phyloP scores from a whole-genome alignment of 2,113 vertebrate genomes.

The Canis aureus region DNA sequence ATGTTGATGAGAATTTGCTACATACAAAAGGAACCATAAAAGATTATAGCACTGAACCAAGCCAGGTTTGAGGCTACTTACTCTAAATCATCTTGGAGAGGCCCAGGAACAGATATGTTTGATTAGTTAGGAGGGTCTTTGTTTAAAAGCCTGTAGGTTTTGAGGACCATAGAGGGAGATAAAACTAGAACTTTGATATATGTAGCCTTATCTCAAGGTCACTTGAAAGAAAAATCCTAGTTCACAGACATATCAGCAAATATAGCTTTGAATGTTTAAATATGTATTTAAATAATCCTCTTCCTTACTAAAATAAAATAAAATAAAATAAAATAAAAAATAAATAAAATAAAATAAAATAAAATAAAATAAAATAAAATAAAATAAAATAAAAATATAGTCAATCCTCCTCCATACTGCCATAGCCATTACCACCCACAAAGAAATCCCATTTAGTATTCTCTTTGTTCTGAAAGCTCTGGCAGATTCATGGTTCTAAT shows the following conservation, averaged over 20 bases:
- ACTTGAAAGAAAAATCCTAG: conserved; percentile 12
- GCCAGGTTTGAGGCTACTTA: conserved; percentile 1
- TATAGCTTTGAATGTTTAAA: conserved; percentile 65
- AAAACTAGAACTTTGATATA: conserved; percentile 41
- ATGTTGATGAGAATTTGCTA: conserved; percentile 55
- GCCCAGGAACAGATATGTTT: background rate
- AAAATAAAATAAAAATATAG: background rate
- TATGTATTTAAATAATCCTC: conserved; percentile 51
- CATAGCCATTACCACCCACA: conserved; percentile 20
- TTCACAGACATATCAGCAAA: background rate
- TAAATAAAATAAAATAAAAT: background rate
- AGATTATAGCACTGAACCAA: background rate
- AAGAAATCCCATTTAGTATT: conserved; percentile 52
- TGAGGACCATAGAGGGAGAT: background rate
- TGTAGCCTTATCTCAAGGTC: conserved; percentile 7
- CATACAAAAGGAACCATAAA: conserved; percentile 17
- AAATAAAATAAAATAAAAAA: background rate
- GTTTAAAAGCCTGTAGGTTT: background rate
- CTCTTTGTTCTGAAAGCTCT: conserved; percentile 47
- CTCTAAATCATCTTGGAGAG: conserved; percentile 34
- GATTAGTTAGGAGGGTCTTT: conserved; percentile 16
- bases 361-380: no score
- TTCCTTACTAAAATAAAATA: background rate
- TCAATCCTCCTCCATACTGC: conserved; percentile 11
- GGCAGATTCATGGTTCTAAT: conserved; percentile 62